phyloP scores from a whole-genome alignment of 2,113 vertebrate genomes.

The Neotoma lepida region DNA sequence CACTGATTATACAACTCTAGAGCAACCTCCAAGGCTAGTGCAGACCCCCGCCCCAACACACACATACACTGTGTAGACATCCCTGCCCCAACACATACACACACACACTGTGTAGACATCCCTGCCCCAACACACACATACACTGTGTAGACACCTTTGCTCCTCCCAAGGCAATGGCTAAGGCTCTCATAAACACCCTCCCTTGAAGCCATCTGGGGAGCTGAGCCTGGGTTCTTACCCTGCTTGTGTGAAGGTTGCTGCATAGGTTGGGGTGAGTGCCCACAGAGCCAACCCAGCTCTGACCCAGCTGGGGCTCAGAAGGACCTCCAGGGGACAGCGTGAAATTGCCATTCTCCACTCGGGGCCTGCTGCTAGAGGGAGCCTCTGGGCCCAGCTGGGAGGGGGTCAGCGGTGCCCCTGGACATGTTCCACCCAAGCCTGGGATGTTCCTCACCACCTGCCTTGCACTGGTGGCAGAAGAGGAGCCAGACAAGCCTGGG shows the following conservation, averaged over 20 bases:
- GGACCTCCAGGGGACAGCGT: conserved; percentile 62
- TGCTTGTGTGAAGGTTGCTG: neutral
- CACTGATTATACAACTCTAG: neutral
- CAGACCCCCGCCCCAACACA: neutral
- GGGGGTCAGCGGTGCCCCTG: conserved; percentile 60
- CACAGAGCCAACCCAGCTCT: neutral
- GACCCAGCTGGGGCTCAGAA: conserved; percentile 70
- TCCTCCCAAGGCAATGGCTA: neutral
- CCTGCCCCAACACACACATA: neutral
- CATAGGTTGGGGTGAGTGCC: neutral
- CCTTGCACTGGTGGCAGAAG: conserved; percentile 74
- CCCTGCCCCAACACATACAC: too few species aligned
- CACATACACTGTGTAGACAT: neutral
- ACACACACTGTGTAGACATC: neutral
- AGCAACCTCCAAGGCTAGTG: neutral
- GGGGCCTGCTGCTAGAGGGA: conserved; percentile 38
- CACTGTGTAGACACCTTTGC: too few species aligned
- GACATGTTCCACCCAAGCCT: conserved; percentile 49
- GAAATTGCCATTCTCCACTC: conserved; percentile 76
- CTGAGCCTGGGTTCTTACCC: neutral
- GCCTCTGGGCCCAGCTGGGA: conserved; percentile 73
- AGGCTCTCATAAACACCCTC: neutral
- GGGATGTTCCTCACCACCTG: conserved; percentile 74
- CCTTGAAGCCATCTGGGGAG: neutral
- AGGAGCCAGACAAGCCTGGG: conserved; percentile 75